Percentiles rank a stretch among this genome's conserved stretches.
These are phyloP conservation scores for Myotis brandtii DNA, from an alignment of 2,113 vertebrate species.

Conservation along the genomic window DNA sequence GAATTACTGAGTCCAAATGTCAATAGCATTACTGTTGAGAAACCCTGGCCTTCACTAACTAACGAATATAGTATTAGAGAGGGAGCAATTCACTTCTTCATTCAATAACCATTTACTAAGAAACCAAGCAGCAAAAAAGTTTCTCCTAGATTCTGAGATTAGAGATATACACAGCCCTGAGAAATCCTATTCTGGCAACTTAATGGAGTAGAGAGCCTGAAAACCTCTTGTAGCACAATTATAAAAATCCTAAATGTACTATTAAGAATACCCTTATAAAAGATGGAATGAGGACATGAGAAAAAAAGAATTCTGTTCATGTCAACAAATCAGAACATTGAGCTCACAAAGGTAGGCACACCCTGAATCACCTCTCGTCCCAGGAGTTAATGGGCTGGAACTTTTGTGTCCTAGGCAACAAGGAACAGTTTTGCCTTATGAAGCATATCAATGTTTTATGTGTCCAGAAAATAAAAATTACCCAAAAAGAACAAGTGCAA, in stretches of 20 bases:
- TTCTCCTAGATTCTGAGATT: background rate
- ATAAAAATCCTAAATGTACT: background rate
- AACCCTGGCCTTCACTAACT: background rate
- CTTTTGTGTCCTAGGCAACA: too few relatives aligned
- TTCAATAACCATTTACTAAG: background rate
- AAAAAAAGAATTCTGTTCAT: background rate
- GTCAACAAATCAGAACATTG: background rate
- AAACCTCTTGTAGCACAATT: background rate
- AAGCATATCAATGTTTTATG: background rate
- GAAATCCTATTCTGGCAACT: background rate
- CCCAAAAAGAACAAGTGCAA: background rate
- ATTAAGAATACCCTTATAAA: background rate
- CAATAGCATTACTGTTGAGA: background rate
- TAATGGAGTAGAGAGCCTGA: background rate
- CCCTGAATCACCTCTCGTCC: background rate
- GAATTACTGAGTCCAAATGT: background rate
- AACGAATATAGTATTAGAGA: background rate
- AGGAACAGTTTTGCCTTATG: background rate
- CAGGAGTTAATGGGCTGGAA: background rate
- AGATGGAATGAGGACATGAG: background rate
- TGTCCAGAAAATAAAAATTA: background rate
- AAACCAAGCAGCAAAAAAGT: background rate
- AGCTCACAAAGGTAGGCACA: background rate
- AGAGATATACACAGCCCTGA: background rate
- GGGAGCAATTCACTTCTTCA: background rate